Percentiles rank a stretch among this genome's conserved stretches.
Evolutionary conservation across 2,888 invertebrate species (phyloP).

Genomic region (Parelbella ahira): DNA sequence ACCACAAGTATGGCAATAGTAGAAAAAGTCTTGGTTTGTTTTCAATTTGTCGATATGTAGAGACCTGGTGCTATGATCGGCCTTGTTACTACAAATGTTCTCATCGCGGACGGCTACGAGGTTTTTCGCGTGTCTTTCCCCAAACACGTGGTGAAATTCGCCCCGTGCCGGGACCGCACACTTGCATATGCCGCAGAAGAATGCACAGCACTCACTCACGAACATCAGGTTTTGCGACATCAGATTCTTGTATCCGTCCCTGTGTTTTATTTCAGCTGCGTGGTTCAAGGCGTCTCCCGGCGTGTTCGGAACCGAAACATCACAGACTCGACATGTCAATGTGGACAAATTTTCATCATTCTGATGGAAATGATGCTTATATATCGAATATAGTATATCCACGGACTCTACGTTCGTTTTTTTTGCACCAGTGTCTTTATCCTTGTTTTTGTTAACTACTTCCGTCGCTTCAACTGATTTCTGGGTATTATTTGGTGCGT

Average conservation of each 20-base stretch:
- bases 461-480: not conserved
- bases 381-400: not conserved
- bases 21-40: not conserved
- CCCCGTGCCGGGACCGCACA: slow-evolving; percentile 6
- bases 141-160: not conserved
- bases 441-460: not conserved
- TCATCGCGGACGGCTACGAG: not conserved
- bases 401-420: too few species aligned
- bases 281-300: not conserved
- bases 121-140: not conserved
- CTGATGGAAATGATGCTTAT: slow-evolving; percentile 4
- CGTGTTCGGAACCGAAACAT: not conserved
- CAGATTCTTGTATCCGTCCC: not conserved
- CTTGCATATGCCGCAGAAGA: slow-evolving; percentile 9
- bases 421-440: too few species aligned
- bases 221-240: slow-evolving; percentile 2
- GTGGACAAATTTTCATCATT: not conserved
- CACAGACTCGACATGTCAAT: slow-evolving; percentile 4
- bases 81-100: too few species aligned
- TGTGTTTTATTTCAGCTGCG: not conserved
- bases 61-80: not conserved
- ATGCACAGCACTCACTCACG: not conserved
- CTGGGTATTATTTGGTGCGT: too few species aligned
- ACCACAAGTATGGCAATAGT: slow-evolving; percentile 1
- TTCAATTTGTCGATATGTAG: not conserved